Base-by-base conservation (phyloP, 2,888 invertebrate genomes). In the Calephelis perditalis region DNA sequence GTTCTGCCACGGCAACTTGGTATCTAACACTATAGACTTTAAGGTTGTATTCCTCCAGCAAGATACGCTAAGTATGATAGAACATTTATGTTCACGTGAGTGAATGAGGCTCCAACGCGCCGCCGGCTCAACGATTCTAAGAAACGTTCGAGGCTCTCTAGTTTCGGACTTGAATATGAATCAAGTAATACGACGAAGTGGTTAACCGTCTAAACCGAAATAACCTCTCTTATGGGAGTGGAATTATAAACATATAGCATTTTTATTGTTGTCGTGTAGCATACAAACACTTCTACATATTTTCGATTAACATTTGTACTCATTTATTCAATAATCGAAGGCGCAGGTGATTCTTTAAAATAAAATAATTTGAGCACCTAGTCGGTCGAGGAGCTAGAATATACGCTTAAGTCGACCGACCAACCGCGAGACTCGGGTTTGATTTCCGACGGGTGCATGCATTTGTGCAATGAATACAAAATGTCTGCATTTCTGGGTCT, bases 71-170 rank as follows among this genome's bases (percentile, higher is more conserved):
- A 82, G 81, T 81, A 83, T 84, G 85, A 86, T 86, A 89, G 82
- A 87, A 82, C 88, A 82, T 89, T 86, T 88, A 86, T 84, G 81
- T 87, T 86, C 87, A 86, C 84, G 84, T 85, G 89, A 89, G 88
- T 89, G 87, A 86, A 83, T 83, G 89, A 85, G 89, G 86, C 89
- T 87, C 85, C 85, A 84, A 76, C 85, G 82, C 85, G 85, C 78
- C 86, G 84, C 71, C 70, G 84, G 84, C 86, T 88, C 86, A 83
- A 86, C 86, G 84, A 81, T 90, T 89, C 89, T 82, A 73, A 86
- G 89, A 90, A 88, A 79, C 78, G 78, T 82, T 87, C 81, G 81
- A 86, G 78, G 78, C 78, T 84, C 84, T 86, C 85, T 85, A 85
- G 86, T 86, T 84, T 85, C 81, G 84, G 81, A 80, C 84, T 83